Evolutionary conservation across 2,113 vertebrate species (phyloP).

Genomic region (Aspidoscelis tigris): DNA sequence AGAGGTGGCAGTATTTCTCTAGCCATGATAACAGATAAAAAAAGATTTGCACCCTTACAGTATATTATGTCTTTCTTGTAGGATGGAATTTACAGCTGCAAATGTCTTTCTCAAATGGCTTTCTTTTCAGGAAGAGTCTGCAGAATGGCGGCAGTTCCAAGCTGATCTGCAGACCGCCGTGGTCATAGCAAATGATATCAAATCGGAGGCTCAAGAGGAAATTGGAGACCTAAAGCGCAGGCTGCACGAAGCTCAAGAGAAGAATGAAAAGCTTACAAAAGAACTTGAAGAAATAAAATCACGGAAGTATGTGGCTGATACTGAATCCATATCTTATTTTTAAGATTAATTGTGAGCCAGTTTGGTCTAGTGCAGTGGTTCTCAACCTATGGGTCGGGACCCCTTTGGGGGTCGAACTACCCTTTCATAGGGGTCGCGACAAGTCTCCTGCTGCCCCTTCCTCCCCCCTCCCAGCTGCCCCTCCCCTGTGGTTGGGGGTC

Average conservation of each 20-base stretch:
- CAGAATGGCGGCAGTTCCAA: slow-evolving; percentile 97
- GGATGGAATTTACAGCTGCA: not conserved
- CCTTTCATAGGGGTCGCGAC: too few species aligned
- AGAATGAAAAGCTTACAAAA: slow-evolving; percentile 92
- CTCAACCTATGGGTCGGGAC: too few species aligned
- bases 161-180: slow-evolving; percentile 95
- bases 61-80: not conserved
- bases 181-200: slow-evolving; percentile 96
- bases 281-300: slow-evolving; percentile 93
- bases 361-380: too few species aligned
- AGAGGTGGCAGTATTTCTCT: not conserved
- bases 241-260: slow-evolving; percentile 89
- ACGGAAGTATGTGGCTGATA: slow-evolving; percentile 84
- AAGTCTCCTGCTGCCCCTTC: too few species aligned
- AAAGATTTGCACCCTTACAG: slow-evolving; percentile 11
- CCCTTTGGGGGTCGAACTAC: too few species aligned
- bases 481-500: too few species aligned
- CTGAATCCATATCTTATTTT: not conserved
- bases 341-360: not conserved
- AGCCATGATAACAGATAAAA: not conserved
- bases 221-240: slow-evolving; percentile 92
- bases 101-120: slow-evolving; percentile 20
- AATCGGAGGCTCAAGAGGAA: slow-evolving; percentile 96
- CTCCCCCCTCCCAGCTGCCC: too few species aligned
- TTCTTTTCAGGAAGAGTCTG: slow-evolving; percentile 87